Evolutionary conservation across 2,888 invertebrate genomes (phyloP), one percentile per base, ranked within the genome.

Genomic region (Alsophila aescularia): DNA sequence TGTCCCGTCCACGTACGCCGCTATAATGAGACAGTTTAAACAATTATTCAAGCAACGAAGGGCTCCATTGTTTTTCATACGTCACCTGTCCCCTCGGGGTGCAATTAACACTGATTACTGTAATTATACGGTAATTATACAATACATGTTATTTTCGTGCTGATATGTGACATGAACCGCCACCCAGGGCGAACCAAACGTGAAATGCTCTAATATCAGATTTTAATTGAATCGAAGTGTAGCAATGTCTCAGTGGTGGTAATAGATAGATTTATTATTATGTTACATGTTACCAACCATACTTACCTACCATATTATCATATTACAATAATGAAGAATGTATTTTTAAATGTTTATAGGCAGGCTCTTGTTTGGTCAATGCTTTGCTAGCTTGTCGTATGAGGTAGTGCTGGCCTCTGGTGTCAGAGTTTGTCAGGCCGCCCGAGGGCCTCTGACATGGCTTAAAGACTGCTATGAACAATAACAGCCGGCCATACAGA

Each of bases 31-130:
- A 77, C 77, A 77, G 72, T 78, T 78, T 73, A 79, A 80, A 78
- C 78, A 82, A 78, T 81, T 78, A 78, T 69, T 73, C 64, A 64
- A 72, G 64, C 60, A 72, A 77, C 75, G 79, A 77, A 79, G 74
- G 75, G 69, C 65, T 70, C 67, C 72, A 82, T 81, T 82, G 82
- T 85, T 75, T 77, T 73, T 75, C 69, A 68, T 70, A 73, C 75
- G 69, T 79, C 82, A 85, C 81, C 84, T 79, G 81, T 73, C 77
- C 67, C 69, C 61, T 24, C 48, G 60, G 68, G 70, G 62, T 58
- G 73, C 75, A 77, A 82, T 84, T 83, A 77, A 79, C 76, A 67
- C 66, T 81, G 78, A 83, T 85, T 83, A 78, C 72, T 66, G 72
- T 78, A 77, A 85, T 83, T 84, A 79, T 67, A 49, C 49, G 40